phyloP scores from a whole-genome alignment of 2,888 invertebrate species.

The Torymus texanus region DNA sequence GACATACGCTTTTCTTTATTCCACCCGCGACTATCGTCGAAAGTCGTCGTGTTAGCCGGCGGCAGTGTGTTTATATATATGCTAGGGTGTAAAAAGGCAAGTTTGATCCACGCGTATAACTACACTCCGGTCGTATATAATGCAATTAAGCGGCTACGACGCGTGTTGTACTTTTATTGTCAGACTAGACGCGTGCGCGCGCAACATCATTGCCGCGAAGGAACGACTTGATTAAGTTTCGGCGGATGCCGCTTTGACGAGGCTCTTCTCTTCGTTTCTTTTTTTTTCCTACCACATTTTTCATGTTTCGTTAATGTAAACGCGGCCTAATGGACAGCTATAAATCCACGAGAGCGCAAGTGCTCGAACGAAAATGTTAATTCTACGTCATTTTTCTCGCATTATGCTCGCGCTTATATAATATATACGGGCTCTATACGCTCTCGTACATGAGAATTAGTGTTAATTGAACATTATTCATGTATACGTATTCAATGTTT shows the following conservation, averaged over 20 bases:
- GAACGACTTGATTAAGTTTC: constrained; percentile 36
- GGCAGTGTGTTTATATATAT: neutral
- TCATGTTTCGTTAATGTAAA: constrained; percentile 38
- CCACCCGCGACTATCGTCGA: no score
- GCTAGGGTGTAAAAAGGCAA: neutral
- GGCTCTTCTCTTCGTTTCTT: no score
- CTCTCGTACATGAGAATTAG: constrained; percentile 10
- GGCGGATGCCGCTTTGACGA: neutral
- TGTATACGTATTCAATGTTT: constrained; percentile 35
- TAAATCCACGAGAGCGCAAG: constrained; percentile 11
- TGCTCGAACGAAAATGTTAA: constrained; percentile 38
- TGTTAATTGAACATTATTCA: constrained; percentile 44
- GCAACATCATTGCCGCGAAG: neutral
- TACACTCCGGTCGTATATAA: no score
- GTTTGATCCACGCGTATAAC: no score
- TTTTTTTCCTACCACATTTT: constrained; percentile 8
- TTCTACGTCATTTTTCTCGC: constrained; percentile 33
- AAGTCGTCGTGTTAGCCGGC: no score
- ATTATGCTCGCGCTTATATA: neutral
- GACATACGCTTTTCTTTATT: no score
- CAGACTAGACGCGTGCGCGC: no score
- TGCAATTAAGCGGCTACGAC: no score
- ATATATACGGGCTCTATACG: neutral
- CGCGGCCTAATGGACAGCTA: constrained; percentile 34
- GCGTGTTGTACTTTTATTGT: no score